These are phyloP conservation scores for Tachuris rubrigastra DNA, from an alignment of 2,113 vertebrate species.

Conservation along the genomic window DNA sequence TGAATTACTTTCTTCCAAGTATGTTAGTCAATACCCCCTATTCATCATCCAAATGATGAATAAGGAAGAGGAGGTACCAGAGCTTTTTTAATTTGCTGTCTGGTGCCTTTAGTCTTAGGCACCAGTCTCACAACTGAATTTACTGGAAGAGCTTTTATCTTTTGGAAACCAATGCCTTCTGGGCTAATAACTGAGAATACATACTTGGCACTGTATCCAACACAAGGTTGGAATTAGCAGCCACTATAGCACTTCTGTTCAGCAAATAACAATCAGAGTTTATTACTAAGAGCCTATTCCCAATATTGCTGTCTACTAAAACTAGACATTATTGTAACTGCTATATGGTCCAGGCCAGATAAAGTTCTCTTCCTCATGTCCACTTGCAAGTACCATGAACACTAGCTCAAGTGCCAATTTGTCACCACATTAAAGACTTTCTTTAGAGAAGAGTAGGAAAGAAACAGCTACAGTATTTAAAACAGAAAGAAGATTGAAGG, in stretches of 20 bases:
- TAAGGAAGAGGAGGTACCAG: not conserved
- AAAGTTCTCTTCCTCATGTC: not conserved
- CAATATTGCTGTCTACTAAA: not conserved
- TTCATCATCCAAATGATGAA: not conserved
- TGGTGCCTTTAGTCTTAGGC: slow-evolving; percentile 20
- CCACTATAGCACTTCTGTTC: slow-evolving; percentile 8
- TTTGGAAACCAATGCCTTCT: slow-evolving; percentile 46
- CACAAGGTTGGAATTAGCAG: slow-evolving; percentile 7
- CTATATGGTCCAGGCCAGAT: not conserved
- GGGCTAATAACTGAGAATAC: slow-evolving; percentile 2
- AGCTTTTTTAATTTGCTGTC: slow-evolving; percentile 9
- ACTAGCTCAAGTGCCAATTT: not conserved
- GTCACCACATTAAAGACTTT: not conserved
- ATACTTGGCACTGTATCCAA: not conserved
- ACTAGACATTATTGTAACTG: not conserved
- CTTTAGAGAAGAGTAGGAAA: not conserved
- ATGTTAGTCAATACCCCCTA: not conserved
- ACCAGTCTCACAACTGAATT: not conserved
- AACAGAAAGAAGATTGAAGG: not conserved
- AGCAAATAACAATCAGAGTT: not conserved
- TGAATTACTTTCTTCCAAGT: not conserved
- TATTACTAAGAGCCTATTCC: not conserved
- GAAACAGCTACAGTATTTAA: not conserved
- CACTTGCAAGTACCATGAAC: not conserved
- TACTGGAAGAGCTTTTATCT: slow-evolving; percentile 33